Percentiles rank a stretch among this genome's conserved stretches.
Conservation (phyloP, 1,140 invertebrate species). For the Pseudomyrmex sp. region DNA sequence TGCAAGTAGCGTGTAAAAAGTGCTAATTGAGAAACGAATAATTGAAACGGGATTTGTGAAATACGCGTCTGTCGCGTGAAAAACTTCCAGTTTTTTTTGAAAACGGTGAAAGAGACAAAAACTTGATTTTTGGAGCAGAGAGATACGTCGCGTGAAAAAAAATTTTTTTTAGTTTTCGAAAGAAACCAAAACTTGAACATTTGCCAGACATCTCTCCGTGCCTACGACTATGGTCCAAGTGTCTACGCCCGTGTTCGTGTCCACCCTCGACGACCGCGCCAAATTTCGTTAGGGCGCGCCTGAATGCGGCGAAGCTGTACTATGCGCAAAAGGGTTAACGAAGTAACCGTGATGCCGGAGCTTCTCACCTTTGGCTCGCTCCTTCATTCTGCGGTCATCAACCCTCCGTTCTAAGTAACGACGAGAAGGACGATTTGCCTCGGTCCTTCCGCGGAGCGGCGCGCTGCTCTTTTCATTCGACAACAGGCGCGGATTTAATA, state of each 20-base stretch:
- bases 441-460: neutral
- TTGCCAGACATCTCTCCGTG: neutral
- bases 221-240: neutral
- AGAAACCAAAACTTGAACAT: too few relatives aligned
- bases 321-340: slow-evolving; percentile 57
- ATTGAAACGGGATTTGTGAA: neutral
- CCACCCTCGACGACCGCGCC: slow-evolving; percentile 13
- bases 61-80: neutral
- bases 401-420: slow-evolving; percentile 23
- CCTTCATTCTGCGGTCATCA: slow-evolving; percentile 47
- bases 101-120: neutral
- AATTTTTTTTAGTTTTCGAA: too few relatives aligned
- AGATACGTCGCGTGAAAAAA: too few relatives aligned
- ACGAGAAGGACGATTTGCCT: slow-evolving; percentile 34
- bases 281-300: slow-evolving; percentile 42
- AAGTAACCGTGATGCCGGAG: slow-evolving; percentile 40
- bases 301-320: slow-evolving; percentile 21
- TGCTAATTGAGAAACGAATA: slow-evolving; percentile 2
- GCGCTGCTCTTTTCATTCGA: slow-evolving; percentile 34
- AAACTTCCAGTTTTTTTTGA: neutral
- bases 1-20: neutral
- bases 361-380: slow-evolving; percentile 39
- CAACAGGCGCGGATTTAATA: slow-evolving; percentile 51
- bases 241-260: slow-evolving; percentile 11
- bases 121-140: neutral